Evolutionary conservation across 2,113 vertebrate genomes (phyloP), one percentile per base, ranked within the genome.

Genomic region (Dipodomys stephensi): DNA sequence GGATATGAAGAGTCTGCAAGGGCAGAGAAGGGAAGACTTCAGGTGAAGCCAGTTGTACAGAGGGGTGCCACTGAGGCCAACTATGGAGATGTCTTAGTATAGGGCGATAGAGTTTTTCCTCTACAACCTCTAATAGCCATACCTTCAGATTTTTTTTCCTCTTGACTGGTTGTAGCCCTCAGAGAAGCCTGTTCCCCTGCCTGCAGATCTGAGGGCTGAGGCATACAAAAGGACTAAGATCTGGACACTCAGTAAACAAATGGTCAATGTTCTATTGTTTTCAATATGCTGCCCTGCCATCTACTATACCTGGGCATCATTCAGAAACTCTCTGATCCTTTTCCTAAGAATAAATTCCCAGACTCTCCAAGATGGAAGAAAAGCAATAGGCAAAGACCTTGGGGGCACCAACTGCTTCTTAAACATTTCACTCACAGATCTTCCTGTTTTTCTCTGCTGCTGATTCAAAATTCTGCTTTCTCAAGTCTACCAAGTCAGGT

Each of bases 381-480:
- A 49, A 83, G 65, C 6, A 82, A 57, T 23, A 64, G 77, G 39
- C 22, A 74, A 82, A 72, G 23, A 90, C 62, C 71, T 64, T 11
- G 60, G 74, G 19, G 4, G 64, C 84, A 2, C 4, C 10, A 44
- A 25, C 11, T 83, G 71, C 71, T 94, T 93, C 83, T 76, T 80
- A 69, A 77, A 73, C 12, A 74, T 71, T 82, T 69, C 73, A 71
- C 49, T 80, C 64, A 81, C 7, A 35, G 15, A 69, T 65, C 65
- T 78, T 87, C 27, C 23, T 67, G 69, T 27, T 30, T 79, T 84
- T 84, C 65, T 35, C 60, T 72, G 30, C 46, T 76, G 22, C 57
- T 87, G 64, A 80, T 67, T 87, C 91, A 79, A 49, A 89, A 85
- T 68, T 95, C 72, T 87, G 87, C 73, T 60, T 90, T 92, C 64